Conservation (phyloP, 2,113 vertebrate genomes). For the Catharus minimus region DNA sequence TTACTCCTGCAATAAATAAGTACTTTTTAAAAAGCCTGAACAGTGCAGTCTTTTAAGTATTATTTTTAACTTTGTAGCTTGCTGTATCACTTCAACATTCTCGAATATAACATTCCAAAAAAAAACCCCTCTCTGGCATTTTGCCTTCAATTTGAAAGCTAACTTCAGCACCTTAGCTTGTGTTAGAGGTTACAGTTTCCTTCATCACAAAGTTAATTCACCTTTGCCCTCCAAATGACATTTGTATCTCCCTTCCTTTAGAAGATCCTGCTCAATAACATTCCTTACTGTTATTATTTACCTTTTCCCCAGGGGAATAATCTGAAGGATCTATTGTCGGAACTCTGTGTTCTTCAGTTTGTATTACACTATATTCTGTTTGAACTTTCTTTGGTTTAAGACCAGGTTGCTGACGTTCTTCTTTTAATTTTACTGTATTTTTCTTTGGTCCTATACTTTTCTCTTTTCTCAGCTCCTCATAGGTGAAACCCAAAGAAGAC, state of each 20-base stretch:
- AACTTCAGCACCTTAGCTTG: background rate
- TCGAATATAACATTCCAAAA: background rate
- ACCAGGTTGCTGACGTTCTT: background rate
- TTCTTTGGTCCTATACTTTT: background rate
- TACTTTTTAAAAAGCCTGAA: background rate
- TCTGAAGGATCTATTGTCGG: background rate
- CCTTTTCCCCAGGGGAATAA: background rate
- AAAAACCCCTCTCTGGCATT: background rate
- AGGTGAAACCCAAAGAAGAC: background rate
- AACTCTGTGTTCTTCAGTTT: background rate
- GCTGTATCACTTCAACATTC: background rate
- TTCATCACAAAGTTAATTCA: background rate
- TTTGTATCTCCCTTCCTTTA: background rate
- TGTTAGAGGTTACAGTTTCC: rapidly evolving
- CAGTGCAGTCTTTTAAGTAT: background rate
- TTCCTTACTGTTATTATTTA: background rate
- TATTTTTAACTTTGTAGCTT: background rate
- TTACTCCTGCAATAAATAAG: background rate
- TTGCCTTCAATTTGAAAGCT: background rate
- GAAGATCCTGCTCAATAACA: background rate
- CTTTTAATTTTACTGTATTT: background rate
- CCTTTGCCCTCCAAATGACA: background rate
- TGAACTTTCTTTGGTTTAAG: background rate
- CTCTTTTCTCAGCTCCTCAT: constrained; percentile 1
- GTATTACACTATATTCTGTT: background rate